Conservation (phyloP, 2,888 invertebrate genomes). For the Tenthredo mesomela region DNA sequence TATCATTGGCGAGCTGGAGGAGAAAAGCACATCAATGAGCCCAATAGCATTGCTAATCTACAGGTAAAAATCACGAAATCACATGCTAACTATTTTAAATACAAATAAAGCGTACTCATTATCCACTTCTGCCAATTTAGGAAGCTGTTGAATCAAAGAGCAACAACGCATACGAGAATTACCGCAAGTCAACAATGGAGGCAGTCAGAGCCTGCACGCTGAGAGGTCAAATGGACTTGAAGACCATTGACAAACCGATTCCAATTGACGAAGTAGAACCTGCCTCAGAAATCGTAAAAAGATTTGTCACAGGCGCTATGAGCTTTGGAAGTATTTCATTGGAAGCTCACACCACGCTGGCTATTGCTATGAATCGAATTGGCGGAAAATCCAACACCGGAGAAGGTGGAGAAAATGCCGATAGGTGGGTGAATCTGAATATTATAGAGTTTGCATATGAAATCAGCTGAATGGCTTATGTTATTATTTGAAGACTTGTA, state of each 20-base stretch:
- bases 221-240: conserved; percentile 95
- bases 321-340: conserved; percentile 98
- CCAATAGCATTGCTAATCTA: conserved; percentile 86
- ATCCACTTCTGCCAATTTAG: conserved; percentile 80
- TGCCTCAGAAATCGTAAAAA: conserved; percentile 96
- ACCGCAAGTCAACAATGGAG: conserved; percentile 91
- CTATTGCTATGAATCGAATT: conserved; percentile 98
- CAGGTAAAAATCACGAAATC: conserved; percentile 79
- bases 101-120: not conserved
- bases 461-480: conserved; percentile 10
- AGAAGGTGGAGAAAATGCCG: conserved; percentile 95
- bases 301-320: conserved; percentile 96
- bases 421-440: conserved; percentile 76
- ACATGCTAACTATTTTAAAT: not conserved
- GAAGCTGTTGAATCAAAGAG: conserved; percentile 93
- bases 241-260: conserved; percentile 88
- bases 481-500: not conserved
- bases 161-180: conserved; percentile 90
- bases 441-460: not conserved
- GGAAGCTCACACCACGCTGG: conserved; percentile 97
- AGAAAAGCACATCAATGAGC: conserved; percentile 99
- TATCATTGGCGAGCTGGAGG: conserved; percentile 99
- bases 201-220: conserved; percentile 92
- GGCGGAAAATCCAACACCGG: conserved; percentile 99
- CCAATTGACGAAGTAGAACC: conserved; percentile 94